These are phyloP conservation scores for Odontesthes bonariensis DNA, from an alignment of 2,113 vertebrate species.

Conservation along the genomic window DNA sequence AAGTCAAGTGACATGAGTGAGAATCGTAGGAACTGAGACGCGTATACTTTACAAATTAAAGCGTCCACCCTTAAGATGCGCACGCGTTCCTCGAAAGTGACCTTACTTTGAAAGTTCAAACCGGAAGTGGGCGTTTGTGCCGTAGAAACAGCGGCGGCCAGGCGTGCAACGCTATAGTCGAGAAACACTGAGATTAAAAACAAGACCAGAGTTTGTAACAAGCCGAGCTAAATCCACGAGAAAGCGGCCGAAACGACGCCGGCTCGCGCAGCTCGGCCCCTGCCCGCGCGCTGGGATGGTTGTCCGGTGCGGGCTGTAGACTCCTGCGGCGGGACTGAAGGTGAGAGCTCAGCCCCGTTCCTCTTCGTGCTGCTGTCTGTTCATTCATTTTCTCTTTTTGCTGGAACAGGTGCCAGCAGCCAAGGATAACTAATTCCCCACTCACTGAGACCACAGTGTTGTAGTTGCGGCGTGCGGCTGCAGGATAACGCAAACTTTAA, in stretches of 20 bases:
- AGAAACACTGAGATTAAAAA: slow-evolving; percentile 61
- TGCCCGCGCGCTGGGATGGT: slow-evolving; percentile 57
- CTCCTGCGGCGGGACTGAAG: slow-evolving; percentile 76
- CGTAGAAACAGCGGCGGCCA: slow-evolving; percentile 31
- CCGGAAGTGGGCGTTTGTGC: slow-evolving; percentile 32
- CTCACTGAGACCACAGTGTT: neutral
- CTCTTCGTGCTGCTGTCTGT: slow-evolving; percentile 19
- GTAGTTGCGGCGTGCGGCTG: too few species aligned
- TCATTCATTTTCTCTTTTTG: slow-evolving; percentile 49
- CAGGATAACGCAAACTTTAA: slow-evolving; percentile 34
- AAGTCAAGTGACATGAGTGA: slow-evolving; percentile 10
- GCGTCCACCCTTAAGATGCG: fast-evolving
- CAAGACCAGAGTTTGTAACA: slow-evolving; percentile 31
- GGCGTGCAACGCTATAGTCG: slow-evolving; percentile 56
- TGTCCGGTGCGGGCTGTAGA: slow-evolving; percentile 70
- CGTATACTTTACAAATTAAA: slow-evolving; percentile 23
- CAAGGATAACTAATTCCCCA: neutral
- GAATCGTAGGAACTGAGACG: slow-evolving; percentile 3
- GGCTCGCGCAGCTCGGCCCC: slow-evolving; percentile 20
- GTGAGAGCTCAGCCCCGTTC: slow-evolving; percentile 67
- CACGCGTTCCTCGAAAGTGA: fast-evolving
- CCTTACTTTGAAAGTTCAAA: slow-evolving; percentile 53
- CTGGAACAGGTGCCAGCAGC: slow-evolving; percentile 53
- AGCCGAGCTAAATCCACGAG: slow-evolving; percentile 8
- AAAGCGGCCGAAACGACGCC: slow-evolving; percentile 13